phyloP scores from a whole-genome alignment of 2,888 invertebrate genomes.

The Pachydiplax longipennis region DNA sequence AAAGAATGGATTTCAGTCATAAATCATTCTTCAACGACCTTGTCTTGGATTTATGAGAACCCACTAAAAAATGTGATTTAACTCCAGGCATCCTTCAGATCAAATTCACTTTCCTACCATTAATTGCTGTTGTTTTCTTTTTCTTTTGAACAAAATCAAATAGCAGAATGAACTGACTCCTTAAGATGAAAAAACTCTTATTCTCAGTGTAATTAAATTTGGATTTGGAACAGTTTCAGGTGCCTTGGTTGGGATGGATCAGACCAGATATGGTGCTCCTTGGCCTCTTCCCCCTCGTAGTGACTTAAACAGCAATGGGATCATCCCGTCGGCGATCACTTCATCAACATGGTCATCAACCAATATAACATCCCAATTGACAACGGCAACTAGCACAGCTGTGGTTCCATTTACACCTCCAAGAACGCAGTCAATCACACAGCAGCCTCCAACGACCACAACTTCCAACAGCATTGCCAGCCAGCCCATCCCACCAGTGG shows the following conservation, averaged over 20 bases:
- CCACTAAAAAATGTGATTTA: too few species aligned
- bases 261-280: neutral
- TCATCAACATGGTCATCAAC: neutral
- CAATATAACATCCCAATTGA: neutral
- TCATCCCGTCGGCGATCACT: neutral
- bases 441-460: conserved; percentile 50
- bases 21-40: too few species aligned
- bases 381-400: conserved; percentile 5
- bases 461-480: conserved; percentile 55
- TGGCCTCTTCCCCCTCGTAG: conserved; percentile 5
- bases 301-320: neutral
- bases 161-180: too few species aligned
- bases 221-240: neutral
- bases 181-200: too few species aligned
- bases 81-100: too few species aligned
- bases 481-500: conserved; percentile 52
- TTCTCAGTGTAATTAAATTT: too few species aligned
- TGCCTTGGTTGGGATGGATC: conserved; percentile 29
- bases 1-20: too few species aligned
- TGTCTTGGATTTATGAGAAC: too few species aligned
- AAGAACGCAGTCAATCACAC: neutral
- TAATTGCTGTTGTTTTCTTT: too few species aligned
- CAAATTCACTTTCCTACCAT: too few species aligned
- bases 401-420: conserved; percentile 16
- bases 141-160: too few species aligned